Evolutionary conservation across 2,113 vertebrate genomes (phyloP), one percentile per base, ranked within the genome.

Genomic region (Micronisus gabar): DNA sequence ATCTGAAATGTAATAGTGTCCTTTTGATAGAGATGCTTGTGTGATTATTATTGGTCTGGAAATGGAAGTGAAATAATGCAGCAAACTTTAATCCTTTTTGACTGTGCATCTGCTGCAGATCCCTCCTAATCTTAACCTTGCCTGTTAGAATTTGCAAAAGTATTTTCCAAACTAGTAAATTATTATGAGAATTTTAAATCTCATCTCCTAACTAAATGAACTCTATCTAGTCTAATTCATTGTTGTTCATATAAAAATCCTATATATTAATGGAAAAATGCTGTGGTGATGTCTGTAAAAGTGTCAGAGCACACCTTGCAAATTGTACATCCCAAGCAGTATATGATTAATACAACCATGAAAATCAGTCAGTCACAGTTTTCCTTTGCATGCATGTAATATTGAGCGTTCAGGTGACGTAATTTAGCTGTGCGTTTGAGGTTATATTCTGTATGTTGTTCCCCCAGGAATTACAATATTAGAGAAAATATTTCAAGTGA

Each of bases 341-440:
- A 0, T 34, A 1, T 9, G 7, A 1, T 27, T 26, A 13, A 36
- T 15, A 10, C 19, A 30, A 2, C 50, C 16, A 1, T 10, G 29
- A 41, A 36, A 45, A 26, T 70, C 34, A 82, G 25, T 25, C 12
- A 5, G 48, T 4, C 23, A 9, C 55, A 26, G 48, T 38, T 65
- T 62, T 66, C 62, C 56, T 84, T 36, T 58, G 32, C 32, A 0
- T 11, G 32, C 25, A 1, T 36, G 36, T 20, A 50, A 27, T 3
- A 13, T 6, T 14, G 56, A 68, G 34, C 4, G 5, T 61, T 76
- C 62, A 84, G 67, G 56, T 87, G 38, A 5, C 0, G 0, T 43
- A 13, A 17, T 32, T 43, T 61, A 65, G 25, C 48, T 91, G n/a
- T 16, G 26, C 5, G 1, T 50, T 48, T 30, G 41, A 38, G 63